Conservation (phyloP, 2,888 invertebrate genomes). For the Trachelus tabidus region DNA sequence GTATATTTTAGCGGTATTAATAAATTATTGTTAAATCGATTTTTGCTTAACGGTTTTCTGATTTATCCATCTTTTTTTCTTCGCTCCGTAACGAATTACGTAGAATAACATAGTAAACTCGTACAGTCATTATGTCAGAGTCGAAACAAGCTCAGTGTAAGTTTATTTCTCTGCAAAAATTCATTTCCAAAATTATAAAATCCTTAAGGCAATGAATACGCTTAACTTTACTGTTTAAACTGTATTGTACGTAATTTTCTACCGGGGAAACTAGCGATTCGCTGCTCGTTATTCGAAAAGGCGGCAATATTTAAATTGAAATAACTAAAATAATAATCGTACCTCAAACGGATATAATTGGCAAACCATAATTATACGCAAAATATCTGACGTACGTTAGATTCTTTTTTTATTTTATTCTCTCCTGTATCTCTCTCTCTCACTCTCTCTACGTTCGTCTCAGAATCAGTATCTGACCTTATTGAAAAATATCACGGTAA, state of each 20-base stretch:
- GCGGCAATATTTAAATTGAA: background rate
- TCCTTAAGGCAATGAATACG: background rate
- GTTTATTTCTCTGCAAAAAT: constrained; percentile 41
- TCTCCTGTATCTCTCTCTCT: background rate
- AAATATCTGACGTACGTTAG: background rate
- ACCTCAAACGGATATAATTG: background rate
- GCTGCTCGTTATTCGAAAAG: background rate
- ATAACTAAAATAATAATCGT: background rate
- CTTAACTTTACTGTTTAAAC: background rate
- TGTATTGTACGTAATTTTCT: background rate
- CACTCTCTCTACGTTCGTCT: background rate
- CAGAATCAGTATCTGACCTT: background rate
- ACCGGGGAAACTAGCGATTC: background rate
- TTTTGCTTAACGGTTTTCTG: background rate
- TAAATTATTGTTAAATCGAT: constrained; percentile 28
- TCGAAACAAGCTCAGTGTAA: constrained; percentile 38
- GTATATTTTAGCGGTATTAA: constrained; percentile 12
- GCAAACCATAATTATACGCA: background rate
- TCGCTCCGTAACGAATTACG: background rate
- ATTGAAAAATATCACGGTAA: background rate
- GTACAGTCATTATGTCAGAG: constrained; percentile 4
- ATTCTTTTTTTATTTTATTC: background rate
- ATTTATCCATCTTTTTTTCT: background rate
- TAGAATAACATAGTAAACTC: background rate
- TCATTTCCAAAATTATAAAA: background rate